Evolutionary conservation across 2,797 vertebrate genomes (phyloP).

Genomic region (Garrulus glandarius): DNA sequence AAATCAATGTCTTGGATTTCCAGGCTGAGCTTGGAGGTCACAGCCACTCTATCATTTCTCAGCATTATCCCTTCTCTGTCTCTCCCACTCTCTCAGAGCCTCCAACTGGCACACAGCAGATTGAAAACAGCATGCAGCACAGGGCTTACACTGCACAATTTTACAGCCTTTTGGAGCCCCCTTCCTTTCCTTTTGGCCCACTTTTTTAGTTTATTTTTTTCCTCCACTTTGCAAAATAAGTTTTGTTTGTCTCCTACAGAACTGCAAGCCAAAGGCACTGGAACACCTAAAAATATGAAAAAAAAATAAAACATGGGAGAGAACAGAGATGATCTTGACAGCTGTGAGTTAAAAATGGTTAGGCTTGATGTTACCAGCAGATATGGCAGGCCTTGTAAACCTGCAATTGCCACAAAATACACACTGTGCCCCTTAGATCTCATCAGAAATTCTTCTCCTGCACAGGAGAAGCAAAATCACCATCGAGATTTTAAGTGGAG

Average conservation of each 20-base stretch:
- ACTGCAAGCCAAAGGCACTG: constrained; percentile 38
- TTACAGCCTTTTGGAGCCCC: constrained; percentile 78
- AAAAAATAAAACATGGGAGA: not conserved
- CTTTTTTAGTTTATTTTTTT: not conserved
- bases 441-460: not conserved
- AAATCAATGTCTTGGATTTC: constrained; percentile 84
- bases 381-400: not conserved
- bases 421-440: not conserved
- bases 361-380: not conserved
- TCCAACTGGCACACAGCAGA: constrained; percentile 84
- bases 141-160: constrained; percentile 76
- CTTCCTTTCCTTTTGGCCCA: constrained; percentile 44
- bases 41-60: constrained; percentile 81
- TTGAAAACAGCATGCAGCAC: constrained; percentile 83
- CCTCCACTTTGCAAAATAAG: constrained; percentile 63
- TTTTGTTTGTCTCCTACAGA: constrained; percentile 67
- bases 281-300: not conserved
- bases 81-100: constrained; percentile 65
- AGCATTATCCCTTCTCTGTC: constrained; percentile 74
- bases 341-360: not conserved
- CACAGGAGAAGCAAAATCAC: not conserved
- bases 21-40: constrained; percentile 83
- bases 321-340: not conserved
- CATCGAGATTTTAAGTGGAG: not conserved
- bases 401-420: not conserved